Conservation (phyloP, 2,888 invertebrate genomes). For the Operophtera brumata region DNA sequence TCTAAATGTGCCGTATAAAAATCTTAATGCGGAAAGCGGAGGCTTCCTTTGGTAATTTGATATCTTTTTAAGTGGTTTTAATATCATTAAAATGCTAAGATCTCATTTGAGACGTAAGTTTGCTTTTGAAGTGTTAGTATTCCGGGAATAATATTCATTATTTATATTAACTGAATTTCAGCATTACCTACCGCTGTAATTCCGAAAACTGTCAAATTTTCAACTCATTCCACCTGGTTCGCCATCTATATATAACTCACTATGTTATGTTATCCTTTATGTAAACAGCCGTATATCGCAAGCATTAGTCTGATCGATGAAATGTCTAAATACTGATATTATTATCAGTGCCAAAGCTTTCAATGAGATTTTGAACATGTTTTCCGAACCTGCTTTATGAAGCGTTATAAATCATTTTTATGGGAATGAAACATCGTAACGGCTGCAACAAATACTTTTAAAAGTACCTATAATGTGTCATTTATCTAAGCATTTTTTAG, state of each 20-base stretch:
- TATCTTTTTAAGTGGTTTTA: conserved; percentile 28
- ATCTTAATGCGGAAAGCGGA: conserved; percentile 10
- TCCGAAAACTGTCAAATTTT: not conserved
- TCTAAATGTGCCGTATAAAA: conserved; percentile 14
- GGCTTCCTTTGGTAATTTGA: conserved; percentile 24
- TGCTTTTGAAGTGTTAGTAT: conserved; percentile 3
- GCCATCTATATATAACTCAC: not conserved
- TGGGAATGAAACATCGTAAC: not conserved
- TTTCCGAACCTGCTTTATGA: not conserved
- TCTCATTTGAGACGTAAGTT: not conserved
- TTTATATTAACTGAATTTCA: not conserved
- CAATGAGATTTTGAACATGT: not conserved
- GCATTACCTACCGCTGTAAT: not conserved
- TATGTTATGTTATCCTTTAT: conserved; percentile 16
- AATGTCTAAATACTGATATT: conserved; percentile 9
- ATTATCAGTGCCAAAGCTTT: not conserved
- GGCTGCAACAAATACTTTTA: not conserved
- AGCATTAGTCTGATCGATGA: conserved; percentile 24
- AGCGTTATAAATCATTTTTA: not conserved
- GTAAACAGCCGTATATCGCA: conserved; percentile 14
- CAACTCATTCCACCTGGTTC: not conserved
- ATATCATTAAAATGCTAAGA: conserved; percentile 16
- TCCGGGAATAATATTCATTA: too few relatives aligned
- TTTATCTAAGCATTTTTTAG: too few relatives aligned
- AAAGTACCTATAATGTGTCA: not conserved